These are phyloP conservation scores for Lagopus muta DNA, from an alignment of 2,113 vertebrate species.

Conservation along the genomic window DNA sequence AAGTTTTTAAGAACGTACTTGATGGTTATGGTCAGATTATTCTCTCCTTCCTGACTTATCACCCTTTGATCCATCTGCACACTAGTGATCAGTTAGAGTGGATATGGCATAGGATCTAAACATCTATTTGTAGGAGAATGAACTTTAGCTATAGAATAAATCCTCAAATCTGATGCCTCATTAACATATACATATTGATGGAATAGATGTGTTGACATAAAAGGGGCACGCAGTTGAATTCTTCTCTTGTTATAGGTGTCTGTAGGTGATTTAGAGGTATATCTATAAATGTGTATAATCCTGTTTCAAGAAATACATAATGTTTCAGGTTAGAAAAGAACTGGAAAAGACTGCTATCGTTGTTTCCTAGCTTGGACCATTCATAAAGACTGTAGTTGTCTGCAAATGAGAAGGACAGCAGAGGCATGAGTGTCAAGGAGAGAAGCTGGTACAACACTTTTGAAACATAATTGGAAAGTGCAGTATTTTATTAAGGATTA, in stretches of 20 bases:
- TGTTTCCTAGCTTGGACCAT: background rate
- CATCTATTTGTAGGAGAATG: background rate
- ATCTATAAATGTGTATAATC: background rate
- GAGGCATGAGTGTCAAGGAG: background rate
- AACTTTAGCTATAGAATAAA: background rate
- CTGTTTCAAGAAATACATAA: background rate
- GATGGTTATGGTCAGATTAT: background rate
- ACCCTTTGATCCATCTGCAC: background rate
- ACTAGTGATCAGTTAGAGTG: background rate
- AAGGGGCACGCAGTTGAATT: background rate
- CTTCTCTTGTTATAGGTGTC: background rate
- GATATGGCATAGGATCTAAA: background rate
- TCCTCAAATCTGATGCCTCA: background rate
- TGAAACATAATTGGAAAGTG: background rate
- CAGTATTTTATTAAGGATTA: background rate
- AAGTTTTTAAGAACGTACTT: background rate
- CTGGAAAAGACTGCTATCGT: background rate
- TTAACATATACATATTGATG: background rate
- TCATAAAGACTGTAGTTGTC: background rate
- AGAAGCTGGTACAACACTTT: background rate
- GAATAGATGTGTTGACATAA: background rate
- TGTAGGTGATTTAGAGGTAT: background rate
- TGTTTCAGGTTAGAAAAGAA: background rate
- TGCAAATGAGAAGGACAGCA: background rate
- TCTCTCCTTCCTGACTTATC: background rate